Evolutionary conservation across 2,797 vertebrate genomes (phyloP), one percentile per base, ranked within the genome.

Genomic region (Dromococcyx pavoninus): DNA sequence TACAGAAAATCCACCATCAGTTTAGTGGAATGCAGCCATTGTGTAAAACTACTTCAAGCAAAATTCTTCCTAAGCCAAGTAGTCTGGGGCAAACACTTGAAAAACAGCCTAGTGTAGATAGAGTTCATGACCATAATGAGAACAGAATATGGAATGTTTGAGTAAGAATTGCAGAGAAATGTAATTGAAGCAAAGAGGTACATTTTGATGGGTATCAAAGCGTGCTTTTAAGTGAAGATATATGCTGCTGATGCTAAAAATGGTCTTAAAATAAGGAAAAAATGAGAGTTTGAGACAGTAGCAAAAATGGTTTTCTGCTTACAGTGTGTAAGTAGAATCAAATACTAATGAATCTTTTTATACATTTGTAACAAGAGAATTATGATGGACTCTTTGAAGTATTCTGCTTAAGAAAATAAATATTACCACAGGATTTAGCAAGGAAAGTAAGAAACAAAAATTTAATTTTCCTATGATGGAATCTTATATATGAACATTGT

Each of bases 171-270:
- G 27, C 51, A 92, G n/a, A 39, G 57, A 88, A 83, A 41, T 30
- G 19, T 65, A 78, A 79, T 66, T 0, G 1, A 86, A 77, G 25
- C 11, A 46, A 30, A 65, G 53, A 61, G 11, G 11, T 48, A 30
- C 4, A 9, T 73, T 84, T 72, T 85, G 44, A 17, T 65, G 25
- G 17, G n/a, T 72, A 21, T 76, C 33, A 62, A 94, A 81, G 21
- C 78, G 54, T 77, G 51, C n/a, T 84, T 96, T 77, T 70, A 66
- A 73, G n/a, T 65, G 78, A 93, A 94, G 51, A 17, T 62, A 30
- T 28, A 14, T 32, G 10, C 60, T 81, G 79, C 71, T 81, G 78
- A 27, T 33, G 17, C 32, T 84, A 75, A 81, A 11, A 14, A 82
- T 43, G 25, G 66, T 85, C 86, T 76, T 82, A 77, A 93, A 96